phyloP scores from a whole-genome alignment of 1,140 invertebrate genomes.

The Tetramorium alpestre region DNA sequence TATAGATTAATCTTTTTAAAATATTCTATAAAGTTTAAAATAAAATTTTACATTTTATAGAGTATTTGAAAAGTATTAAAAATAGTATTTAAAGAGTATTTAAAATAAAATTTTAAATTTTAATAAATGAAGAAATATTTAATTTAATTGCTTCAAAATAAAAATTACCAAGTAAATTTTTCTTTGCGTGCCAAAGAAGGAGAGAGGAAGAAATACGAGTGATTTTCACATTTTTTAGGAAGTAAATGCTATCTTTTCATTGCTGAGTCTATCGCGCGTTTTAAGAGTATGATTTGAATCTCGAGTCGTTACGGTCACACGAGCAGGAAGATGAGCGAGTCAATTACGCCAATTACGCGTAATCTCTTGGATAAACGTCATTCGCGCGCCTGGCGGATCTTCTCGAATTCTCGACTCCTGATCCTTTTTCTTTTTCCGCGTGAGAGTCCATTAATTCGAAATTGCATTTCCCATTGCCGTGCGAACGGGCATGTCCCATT shows the following conservation, averaged over 20 bases:
- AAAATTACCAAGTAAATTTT: neutral
- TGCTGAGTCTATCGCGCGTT: neutral
- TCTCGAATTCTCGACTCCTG: neutral
- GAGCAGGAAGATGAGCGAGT: neutral
- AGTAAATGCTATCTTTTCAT: neutral
- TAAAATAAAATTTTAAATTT: too few species aligned
- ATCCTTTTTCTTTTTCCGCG: neutral
- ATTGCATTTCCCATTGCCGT: constrained; percentile 11
- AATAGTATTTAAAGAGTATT: too few species aligned
- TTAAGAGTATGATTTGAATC: neutral
- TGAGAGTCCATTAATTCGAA: constrained; percentile 10
- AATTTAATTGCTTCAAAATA: neutral
- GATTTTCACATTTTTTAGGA: neutral
- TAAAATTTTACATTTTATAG: too few species aligned
- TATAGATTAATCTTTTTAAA: neutral
- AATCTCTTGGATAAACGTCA: neutral
- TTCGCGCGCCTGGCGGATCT: neutral
- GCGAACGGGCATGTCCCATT: constrained; percentile 1
- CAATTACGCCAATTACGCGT: neutral
- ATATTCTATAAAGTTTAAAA: too few species aligned
- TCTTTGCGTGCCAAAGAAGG: too few species aligned
- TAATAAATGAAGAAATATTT: neutral
- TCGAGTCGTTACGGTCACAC: neutral
- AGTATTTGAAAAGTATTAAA: too few species aligned
- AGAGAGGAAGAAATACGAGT: neutral